phyloP scores from a whole-genome alignment of 2,113 vertebrate genomes.

The Synodontis membranacea region DNA sequence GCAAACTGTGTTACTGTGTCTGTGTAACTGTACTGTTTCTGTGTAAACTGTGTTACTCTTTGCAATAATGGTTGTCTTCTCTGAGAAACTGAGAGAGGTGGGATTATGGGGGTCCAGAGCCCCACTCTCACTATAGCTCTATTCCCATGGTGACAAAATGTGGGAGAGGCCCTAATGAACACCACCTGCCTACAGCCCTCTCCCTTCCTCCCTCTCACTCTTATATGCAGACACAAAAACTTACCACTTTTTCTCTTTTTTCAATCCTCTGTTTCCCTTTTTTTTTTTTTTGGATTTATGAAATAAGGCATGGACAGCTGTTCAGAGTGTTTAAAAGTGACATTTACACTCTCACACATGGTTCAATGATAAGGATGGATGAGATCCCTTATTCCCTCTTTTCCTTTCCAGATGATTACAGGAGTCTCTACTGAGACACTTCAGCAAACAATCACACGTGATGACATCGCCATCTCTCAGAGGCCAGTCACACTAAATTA shows the following conservation, averaged over 20 bases:
- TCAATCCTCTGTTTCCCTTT: constrained; percentile 30
- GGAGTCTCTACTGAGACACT: constrained; percentile 40
- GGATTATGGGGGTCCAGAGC: constrained; percentile 22
- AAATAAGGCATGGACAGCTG: constrained; percentile 51
- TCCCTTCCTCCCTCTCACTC: constrained; percentile 12
- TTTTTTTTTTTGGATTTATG: constrained; percentile 44
- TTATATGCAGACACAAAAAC: constrained; percentile 15
- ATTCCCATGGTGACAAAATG: constrained; percentile 33
- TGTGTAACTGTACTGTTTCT: too few relatives aligned
- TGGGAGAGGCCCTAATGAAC: constrained; percentile 43
- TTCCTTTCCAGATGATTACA: constrained; percentile 47
- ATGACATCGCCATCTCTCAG: constrained; percentile 24
- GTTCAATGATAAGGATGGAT: constrained; percentile 40
- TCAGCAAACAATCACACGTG: constrained; percentile 45
- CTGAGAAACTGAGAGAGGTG: neutral
- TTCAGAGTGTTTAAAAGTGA: constrained; percentile 42
- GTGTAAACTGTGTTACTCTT: neutral
- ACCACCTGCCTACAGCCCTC: constrained; percentile 30
- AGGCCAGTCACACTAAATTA: constrained; percentile 39
- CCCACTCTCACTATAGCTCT: constrained; percentile 20
- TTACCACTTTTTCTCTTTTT: constrained; percentile 25
- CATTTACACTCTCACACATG: constrained; percentile 21
- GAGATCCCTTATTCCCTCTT: constrained; percentile 35
- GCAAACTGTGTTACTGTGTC: neutral
- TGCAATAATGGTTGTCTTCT: constrained; percentile 7